Percentiles rank a stretch among this genome's conserved stretches.
Evolutionary conservation across 1,140 invertebrate genomes (phyloP).

Genomic region (Hyposmocoma kahamanoa): DNA sequence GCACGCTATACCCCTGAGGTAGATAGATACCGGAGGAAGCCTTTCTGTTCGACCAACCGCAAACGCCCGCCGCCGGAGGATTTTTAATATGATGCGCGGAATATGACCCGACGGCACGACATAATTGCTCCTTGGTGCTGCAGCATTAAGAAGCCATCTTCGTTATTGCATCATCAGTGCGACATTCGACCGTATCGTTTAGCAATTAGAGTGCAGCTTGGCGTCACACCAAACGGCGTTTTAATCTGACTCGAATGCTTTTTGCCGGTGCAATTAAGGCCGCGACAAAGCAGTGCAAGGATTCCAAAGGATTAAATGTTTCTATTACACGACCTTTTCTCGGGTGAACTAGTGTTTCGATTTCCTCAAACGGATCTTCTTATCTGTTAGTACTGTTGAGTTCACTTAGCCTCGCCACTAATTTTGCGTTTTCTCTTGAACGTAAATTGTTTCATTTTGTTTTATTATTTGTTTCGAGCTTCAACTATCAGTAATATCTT

Average conservation of each 20-base stretch:
- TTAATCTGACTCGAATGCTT: conserved; percentile 41
- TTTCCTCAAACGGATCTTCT: background rate
- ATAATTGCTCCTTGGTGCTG: conserved; percentile 37
- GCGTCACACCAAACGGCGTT: conserved; percentile 14
- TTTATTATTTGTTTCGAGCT: no score
- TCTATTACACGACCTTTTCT: conserved; percentile 37
- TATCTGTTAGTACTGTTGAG: no score
- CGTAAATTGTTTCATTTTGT: no score
- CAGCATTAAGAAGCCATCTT: conserved; percentile 24
- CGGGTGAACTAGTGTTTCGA: conserved; percentile 3
- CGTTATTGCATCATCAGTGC: background rate
- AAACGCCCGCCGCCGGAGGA: background rate
- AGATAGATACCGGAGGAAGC: no score
- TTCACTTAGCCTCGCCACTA: no score
- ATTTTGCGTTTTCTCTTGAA: no score
- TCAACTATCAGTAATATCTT: no score
- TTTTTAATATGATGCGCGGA: conserved; percentile 19
- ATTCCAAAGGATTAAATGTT: conserved; percentile 50
- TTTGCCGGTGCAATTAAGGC: conserved; percentile 40
- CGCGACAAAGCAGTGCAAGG: conserved; percentile 33
- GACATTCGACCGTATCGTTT: background rate
- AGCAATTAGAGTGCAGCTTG: background rate
- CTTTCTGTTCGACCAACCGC: no score
- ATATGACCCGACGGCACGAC: conserved; percentile 34
- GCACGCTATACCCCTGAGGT: no score